A percentile compares a stretch with the other conserved stretches of the same genome.
Evolutionary conservation across 2,797 vertebrate species (phyloP).

Genomic region (Typhlichthys subterraneus): DNA sequence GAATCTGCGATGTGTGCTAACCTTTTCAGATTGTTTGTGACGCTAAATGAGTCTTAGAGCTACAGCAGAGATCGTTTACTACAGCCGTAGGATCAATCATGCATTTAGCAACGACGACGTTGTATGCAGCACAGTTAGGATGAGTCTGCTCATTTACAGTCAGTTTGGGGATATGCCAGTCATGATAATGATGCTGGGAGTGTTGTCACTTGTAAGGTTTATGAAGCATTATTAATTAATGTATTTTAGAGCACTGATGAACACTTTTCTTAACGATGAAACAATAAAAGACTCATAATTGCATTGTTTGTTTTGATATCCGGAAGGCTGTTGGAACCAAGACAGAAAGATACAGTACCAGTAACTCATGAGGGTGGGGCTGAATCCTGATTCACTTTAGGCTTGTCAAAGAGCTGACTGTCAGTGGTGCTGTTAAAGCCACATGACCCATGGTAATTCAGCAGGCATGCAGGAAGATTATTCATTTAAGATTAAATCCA

Average conservation of each 20-base stretch:
- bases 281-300: not conserved
- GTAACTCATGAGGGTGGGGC: not conserved
- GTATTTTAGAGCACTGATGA: not conserved
- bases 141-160: too few species aligned
- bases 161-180: too few species aligned
- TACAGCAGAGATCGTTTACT: too few species aligned
- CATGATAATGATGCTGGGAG: not conserved
- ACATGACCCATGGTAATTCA: conserved; percentile 55
- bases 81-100: too few species aligned
- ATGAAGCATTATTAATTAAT: too few species aligned
- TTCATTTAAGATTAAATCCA: conserved; percentile 50
- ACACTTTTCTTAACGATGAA: not conserved
- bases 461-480: conserved; percentile 18
- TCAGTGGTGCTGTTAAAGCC: conserved; percentile 26
- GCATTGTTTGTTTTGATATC: not conserved
- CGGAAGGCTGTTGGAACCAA: not conserved
- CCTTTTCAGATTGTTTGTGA: too few species aligned
- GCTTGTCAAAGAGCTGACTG: conserved; percentile 46
- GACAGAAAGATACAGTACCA: not conserved
- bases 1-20: too few species aligned
- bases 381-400: conserved; percentile 19
- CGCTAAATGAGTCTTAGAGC: too few species aligned
- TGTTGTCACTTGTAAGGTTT: not conserved
- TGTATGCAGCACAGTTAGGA: too few species aligned
- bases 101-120: too few species aligned